Percentiles rank a stretch among this genome's conserved stretches.
Evolutionary conservation across 1,140 invertebrate species (phyloP).

Genomic region (Teleogryllus occipitalis): DNA sequence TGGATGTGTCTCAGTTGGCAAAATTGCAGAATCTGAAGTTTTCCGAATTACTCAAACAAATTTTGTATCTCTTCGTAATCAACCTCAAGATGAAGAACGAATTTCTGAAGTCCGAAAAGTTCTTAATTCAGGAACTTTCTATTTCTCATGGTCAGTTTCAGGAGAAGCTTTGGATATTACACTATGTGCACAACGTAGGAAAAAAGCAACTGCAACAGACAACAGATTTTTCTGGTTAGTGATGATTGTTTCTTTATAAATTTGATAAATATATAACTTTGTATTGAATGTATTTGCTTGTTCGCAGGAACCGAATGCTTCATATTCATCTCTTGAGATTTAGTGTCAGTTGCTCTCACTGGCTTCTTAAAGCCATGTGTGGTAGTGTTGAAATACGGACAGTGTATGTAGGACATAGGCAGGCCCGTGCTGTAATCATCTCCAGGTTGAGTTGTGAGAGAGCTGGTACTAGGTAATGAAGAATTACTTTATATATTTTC

Average conservation of each 20-base stretch:
- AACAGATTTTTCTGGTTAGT: slow-evolving; percentile 89
- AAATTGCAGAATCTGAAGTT: slow-evolving; percentile 86
- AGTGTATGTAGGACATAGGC: slow-evolving; percentile 86
- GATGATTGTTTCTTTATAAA: background rate
- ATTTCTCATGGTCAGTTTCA: slow-evolving; percentile 73
- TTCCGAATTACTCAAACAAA: slow-evolving; percentile 88
- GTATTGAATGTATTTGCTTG: slow-evolving; percentile 22
- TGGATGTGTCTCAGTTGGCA: slow-evolving; percentile 89
- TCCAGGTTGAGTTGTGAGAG: slow-evolving; percentile 94
- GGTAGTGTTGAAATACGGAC: slow-evolving; percentile 93
- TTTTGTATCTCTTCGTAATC: slow-evolving; percentile 79
- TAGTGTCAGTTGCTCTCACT: slow-evolving; percentile 77
- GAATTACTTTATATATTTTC: background rate
- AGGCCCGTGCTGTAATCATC: slow-evolving; percentile 87
- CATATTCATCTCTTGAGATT: slow-evolving; percentile 85
- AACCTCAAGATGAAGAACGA: slow-evolving; percentile 67
- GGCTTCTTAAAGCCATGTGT: slow-evolving; percentile 91
- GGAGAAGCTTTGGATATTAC: slow-evolving; percentile 72
- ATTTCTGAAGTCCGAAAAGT: slow-evolving; percentile 78
- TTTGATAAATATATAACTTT: background rate
- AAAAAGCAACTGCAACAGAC: slow-evolving; percentile 70
- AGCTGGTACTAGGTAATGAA: slow-evolving; percentile 69
- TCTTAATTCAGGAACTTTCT: slow-evolving; percentile 93
- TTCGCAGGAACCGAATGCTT: slow-evolving; percentile 77
- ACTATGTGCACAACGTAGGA: slow-evolving; percentile 80